A percentile compares a stretch with the other conserved stretches of the same genome.
phyloP scores from a whole-genome alignment of 2,888 invertebrate genomes.

The Troides helena region DNA sequence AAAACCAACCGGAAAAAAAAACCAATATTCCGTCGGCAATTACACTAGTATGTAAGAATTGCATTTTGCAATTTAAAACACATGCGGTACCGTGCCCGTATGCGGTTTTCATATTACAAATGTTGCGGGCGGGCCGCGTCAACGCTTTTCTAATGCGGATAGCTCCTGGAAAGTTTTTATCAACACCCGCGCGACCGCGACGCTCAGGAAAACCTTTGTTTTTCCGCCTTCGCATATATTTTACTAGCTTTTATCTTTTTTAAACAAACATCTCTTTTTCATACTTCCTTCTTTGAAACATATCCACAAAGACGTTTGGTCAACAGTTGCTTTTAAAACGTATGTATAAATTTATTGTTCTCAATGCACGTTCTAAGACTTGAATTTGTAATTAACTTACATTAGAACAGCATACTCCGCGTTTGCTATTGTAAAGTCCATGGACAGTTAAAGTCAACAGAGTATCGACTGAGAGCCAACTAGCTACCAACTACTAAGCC shows the following conservation, averaged over 20 bases:
- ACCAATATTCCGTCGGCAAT: background rate
- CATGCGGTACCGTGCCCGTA: background rate
- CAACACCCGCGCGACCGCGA: constrained; percentile 4
- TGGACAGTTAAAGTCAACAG: constrained; percentile 45
- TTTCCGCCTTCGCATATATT: background rate
- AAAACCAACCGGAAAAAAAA: background rate
- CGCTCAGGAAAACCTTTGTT: constrained; percentile 1
- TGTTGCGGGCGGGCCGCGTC: constrained; percentile 7
- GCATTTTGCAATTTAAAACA: background rate
- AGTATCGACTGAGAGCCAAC: constrained; percentile 47
- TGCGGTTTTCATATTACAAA: constrained; percentile 11
- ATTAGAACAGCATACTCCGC: constrained; percentile 6
- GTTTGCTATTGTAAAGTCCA: constrained; percentile 44
- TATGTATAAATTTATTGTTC: background rate
- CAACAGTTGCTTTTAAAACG: constrained; percentile 7
- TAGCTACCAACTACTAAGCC: constrained; percentile 38
- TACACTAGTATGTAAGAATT: constrained; percentile 1
- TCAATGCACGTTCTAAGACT: background rate
- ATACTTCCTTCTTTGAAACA: background rate
- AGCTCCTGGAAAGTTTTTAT: constrained; percentile 25
- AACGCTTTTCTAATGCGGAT: constrained; percentile 6
- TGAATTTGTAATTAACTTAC: constrained; percentile 20
- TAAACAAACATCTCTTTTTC: constrained; percentile 2
- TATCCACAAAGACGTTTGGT: background rate
- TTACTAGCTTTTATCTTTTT: constrained; percentile 5